Conservation (phyloP, 2,888 invertebrate genomes). For the Neoascia interrupta region DNA sequence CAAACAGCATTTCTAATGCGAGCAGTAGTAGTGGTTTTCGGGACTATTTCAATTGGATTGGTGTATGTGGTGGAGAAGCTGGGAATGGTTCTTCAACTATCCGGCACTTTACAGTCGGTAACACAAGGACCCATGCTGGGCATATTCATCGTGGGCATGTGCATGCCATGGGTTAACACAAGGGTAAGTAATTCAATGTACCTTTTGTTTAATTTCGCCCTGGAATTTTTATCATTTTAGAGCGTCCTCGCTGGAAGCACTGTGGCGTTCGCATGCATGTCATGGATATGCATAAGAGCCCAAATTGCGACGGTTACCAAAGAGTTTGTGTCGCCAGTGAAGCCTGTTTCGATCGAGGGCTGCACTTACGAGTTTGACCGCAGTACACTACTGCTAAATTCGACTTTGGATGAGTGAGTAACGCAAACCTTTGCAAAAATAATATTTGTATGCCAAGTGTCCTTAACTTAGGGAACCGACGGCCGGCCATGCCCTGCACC, state of each 20-base stretch:
- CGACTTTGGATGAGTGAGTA: slow-evolving; percentile 69
- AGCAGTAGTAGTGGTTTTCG: slow-evolving; percentile 84
- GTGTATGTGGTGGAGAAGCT: slow-evolving; percentile 86
- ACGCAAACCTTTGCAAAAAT: slow-evolving; percentile 72
- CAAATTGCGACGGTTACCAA: slow-evolving; percentile 85
- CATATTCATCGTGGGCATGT: slow-evolving; percentile 85
- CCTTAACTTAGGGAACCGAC: not conserved
- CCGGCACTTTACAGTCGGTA: slow-evolving; percentile 83
- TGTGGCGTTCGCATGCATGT: slow-evolving; percentile 83
- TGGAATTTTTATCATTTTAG: not conserved
- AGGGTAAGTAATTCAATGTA: slow-evolving; percentile 79
- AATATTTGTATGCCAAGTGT: not conserved
- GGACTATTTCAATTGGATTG: slow-evolving; percentile 83
- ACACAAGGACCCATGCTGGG: slow-evolving; percentile 85
- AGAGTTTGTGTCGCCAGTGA: slow-evolving; percentile 81
- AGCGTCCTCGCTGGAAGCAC: slow-evolving; percentile 83
- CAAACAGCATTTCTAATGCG: slow-evolving; percentile 83
- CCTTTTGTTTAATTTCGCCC: no score
- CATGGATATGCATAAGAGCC: slow-evolving; percentile 86
- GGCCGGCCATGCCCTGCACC: slow-evolving; percentile 78
- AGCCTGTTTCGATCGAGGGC: slow-evolving; percentile 81
- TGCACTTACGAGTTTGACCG: slow-evolving; percentile 78
- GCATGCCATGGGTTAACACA: slow-evolving; percentile 84
- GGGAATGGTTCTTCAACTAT: slow-evolving; percentile 84
- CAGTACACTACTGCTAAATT: slow-evolving; percentile 69